Base-by-base conservation (phyloP, 2,113 vertebrate genomes). In the Sinocyclocheilus maitianheensis region DNA sequence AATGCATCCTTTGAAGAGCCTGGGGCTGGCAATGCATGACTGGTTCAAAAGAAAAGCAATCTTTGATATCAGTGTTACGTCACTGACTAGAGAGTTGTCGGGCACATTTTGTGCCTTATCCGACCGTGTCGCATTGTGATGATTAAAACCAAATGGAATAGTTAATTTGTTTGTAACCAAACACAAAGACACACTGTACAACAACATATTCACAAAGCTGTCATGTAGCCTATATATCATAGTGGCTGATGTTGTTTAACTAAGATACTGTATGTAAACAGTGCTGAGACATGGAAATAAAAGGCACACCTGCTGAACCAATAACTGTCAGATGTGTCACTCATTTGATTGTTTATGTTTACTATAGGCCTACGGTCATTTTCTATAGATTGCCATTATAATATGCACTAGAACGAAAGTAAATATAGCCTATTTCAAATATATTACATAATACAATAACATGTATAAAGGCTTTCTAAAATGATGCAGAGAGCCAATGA, bases 221-320 rank as follows among this genome's bases (percentile, higher is more conserved):
- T 77, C 65, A 9, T 67, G 53, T 63, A 30, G 51, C 51, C 43
- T 2, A 13, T 48, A 26, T 81, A 74, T 53, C 85, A 65, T 30
- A 62, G 72, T 46, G 58, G 30, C 37, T 86, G 16, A 34, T 65
- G 69, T 37, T 82, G 85, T 82, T 55, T 55, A 53, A 55, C 76
- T 34, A 77, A 55, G 48, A 55, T 22, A 80, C 3, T 40, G 48
- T 24, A 58, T 87, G 85, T 87, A 84, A 87, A 85, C 81, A 88
- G 22, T 80, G 37, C 30, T 37, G 78, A 65, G 55, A 84, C 83
- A 63, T 80, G 84, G 55, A 87, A 81, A 85, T 88, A 65, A 65
- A 86, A 84, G 83, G 65, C n/a, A 11, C 86, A 85, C 74, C 85
- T 82, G 71, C 20, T 74, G 20, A n/a, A 72, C 69, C 26, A 72